Conservation (phyloP, 2,888 invertebrate genomes). For the Pterostichus niger region DNA sequence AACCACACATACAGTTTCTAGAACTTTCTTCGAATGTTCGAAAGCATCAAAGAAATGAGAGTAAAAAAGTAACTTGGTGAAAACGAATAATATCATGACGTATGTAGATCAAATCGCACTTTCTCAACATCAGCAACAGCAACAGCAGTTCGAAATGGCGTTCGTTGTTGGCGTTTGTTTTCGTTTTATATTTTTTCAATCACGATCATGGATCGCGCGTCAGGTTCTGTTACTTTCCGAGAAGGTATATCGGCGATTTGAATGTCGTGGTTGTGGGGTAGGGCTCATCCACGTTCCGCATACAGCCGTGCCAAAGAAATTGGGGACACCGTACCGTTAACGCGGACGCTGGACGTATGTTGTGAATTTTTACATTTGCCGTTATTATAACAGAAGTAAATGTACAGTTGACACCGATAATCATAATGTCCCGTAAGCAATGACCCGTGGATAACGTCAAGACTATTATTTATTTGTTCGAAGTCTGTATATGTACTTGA, state of each 20-base stretch:
- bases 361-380: conserved; percentile 67
- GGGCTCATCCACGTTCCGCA: not conserved
- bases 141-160: conserved; percentile 9
- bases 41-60: conserved; percentile 56
- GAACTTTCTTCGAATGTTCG: conserved; percentile 39
- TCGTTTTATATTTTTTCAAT: conserved; percentile 31
- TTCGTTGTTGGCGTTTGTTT: conserved; percentile 19
- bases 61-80: conserved; percentile 51
- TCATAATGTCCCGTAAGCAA: conserved; percentile 63
- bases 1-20: conserved; percentile 25
- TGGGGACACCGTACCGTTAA: conserved; percentile 66
- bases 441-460: conserved; percentile 38
- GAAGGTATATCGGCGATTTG: conserved; percentile 64
- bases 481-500: not conserved
- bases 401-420: conserved; percentile 67
- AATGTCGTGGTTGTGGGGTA: conserved; percentile 56
- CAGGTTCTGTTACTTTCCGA: conserved; percentile 61
- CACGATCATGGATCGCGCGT: conserved; percentile 24
- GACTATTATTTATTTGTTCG: conserved; percentile 10
- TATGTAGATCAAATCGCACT: conserved; percentile 64
- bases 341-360: conserved; percentile 65
- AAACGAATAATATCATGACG: conserved; percentile 43
- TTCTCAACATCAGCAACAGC: conserved; percentile 26
- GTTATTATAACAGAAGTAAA: conserved; percentile 67
- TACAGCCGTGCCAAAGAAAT: conserved; percentile 63